Evolutionary conservation across 2,113 vertebrate species (phyloP).

Genomic region (Mirza zaza): DNA sequence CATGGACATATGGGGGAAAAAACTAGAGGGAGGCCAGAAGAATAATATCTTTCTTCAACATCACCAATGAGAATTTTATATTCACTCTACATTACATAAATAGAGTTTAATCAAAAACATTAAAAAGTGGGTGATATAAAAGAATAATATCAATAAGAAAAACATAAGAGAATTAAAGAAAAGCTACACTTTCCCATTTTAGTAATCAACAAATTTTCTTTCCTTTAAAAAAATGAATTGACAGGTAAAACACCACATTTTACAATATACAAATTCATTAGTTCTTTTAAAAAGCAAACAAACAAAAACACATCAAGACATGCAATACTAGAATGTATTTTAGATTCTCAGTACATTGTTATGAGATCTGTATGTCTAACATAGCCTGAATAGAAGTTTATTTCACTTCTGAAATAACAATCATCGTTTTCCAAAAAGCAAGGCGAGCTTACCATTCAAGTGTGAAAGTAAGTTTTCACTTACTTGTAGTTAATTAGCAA

Average conservation of each 20-base stretch:
- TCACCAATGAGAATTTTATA: slow-evolving; percentile 73
- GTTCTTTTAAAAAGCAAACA: slow-evolving; percentile 90
- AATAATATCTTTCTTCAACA: slow-evolving; percentile 72
- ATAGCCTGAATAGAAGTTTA: slow-evolving; percentile 76
- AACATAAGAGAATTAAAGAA: slow-evolving; percentile 77
- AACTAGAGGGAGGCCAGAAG: slow-evolving; percentile 66
- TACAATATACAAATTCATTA: slow-evolving; percentile 94
- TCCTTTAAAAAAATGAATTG: slow-evolving; percentile 89
- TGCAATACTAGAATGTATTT: slow-evolving; percentile 92
- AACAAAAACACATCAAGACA: slow-evolving; percentile 93
- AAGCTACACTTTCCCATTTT: slow-evolving; percentile 78
- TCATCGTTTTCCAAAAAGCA: slow-evolving; percentile 75
- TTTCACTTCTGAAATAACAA: slow-evolving; percentile 71
- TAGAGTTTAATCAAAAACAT: slow-evolving; percentile 71
- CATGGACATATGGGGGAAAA: not conserved
- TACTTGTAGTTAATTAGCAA: slow-evolving; percentile 57
- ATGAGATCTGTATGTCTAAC: slow-evolving; percentile 80
- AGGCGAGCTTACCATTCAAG: slow-evolving; percentile 74
- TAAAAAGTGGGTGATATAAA: slow-evolving; percentile 73
- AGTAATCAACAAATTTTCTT: slow-evolving; percentile 82
- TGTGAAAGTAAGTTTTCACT: slow-evolving; percentile 79
- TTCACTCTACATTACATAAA: slow-evolving; percentile 65
- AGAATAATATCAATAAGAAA: slow-evolving; percentile 74
- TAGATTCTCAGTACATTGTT: slow-evolving; percentile 90
- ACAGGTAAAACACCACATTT: slow-evolving; percentile 94